Percentiles rank a stretch among this genome's conserved stretches.
Evolutionary conservation across 2,113 vertebrate species (phyloP).

Genomic region (Emydocephalus ijimae): DNA sequence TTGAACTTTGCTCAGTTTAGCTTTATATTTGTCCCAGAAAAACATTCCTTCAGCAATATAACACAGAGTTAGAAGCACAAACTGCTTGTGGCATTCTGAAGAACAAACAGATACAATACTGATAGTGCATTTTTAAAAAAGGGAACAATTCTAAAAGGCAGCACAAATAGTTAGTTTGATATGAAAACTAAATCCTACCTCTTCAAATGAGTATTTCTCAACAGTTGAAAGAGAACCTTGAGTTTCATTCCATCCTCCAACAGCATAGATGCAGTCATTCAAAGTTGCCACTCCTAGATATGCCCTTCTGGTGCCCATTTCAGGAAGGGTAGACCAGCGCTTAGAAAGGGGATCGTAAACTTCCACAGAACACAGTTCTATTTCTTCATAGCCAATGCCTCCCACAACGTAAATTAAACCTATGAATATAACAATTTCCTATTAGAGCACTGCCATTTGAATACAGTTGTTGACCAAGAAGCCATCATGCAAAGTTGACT

Average conservation of each 20-base stretch:
- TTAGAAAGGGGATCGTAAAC: slow-evolving; percentile 88
- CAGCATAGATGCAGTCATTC: slow-evolving; percentile 89
- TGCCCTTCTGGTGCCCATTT: slow-evolving; percentile 86
- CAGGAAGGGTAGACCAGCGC: slow-evolving; percentile 87
- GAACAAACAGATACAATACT: background rate
- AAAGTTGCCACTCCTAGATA: slow-evolving; percentile 92
- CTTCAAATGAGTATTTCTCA: slow-evolving; percentile 94
- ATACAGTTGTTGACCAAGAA: background rate
- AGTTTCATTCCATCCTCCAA: slow-evolving; percentile 93
- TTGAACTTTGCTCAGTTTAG: background rate
- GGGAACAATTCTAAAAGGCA: background rate
- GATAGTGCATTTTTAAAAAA: background rate
- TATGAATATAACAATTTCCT: slow-evolving; percentile 56
- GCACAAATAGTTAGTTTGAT: background rate
- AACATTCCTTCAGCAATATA: background rate
- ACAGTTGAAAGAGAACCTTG: slow-evolving; percentile 88
- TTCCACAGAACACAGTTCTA: slow-evolving; percentile 88
- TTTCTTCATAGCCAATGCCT: slow-evolving; percentile 88
- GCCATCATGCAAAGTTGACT: background rate
- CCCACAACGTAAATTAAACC: slow-evolving; percentile 94
- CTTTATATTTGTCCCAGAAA: background rate
- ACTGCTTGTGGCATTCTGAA: background rate
- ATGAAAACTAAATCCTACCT: slow-evolving; percentile 70
- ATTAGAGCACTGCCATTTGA: slow-evolving; percentile 3
- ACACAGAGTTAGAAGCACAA: background rate